phyloP scores from a whole-genome alignment of 2,797 vertebrate genomes.

The Cheirogaleus major region DNA sequence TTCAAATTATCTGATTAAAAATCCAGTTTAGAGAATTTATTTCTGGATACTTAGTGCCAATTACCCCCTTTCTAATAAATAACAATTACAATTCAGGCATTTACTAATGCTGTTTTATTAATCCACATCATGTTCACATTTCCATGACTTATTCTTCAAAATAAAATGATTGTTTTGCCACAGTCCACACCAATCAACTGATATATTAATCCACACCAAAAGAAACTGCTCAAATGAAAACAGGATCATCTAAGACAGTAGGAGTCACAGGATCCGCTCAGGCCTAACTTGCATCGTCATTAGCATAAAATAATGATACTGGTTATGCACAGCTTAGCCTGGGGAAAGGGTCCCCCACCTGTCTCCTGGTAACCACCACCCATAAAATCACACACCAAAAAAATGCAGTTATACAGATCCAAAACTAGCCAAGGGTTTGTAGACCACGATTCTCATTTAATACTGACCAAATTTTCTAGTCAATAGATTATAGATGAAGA shows the following conservation, averaged over 20 bases:
- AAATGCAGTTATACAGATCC: not conserved
- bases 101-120: conserved; percentile 46
- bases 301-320: not conserved
- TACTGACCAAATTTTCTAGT: not conserved
- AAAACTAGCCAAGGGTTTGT: not conserved
- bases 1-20: not conserved
- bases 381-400: not conserved
- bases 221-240: not conserved
- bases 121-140: not conserved
- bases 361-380: not conserved
- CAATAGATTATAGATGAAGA: not conserved
- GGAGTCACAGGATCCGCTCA: not conserved
- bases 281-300: not conserved
- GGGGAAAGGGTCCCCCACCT: not conserved
- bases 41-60: not conserved
- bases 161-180: not conserved
- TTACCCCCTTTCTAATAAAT: not conserved
- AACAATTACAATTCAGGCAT: not conserved
- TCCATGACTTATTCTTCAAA: not conserved
- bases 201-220: not conserved
- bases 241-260: not conserved
- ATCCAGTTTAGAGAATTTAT: not conserved
- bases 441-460: not conserved
- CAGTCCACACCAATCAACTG: not conserved
- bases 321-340: not conserved